Conservation (phyloP, 2,888 invertebrate species). For the Drosophila austrosaltans region DNA sequence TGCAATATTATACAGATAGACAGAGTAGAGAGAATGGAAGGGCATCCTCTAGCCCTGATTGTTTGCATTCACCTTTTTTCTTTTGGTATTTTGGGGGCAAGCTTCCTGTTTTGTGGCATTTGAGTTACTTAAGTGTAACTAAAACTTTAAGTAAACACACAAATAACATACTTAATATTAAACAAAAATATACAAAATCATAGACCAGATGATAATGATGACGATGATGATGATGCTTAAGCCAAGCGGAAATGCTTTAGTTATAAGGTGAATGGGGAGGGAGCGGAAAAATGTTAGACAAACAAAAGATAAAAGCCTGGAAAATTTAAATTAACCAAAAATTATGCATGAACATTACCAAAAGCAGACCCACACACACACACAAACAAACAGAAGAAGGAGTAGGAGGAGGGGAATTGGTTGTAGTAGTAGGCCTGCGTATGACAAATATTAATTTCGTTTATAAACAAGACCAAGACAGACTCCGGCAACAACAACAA, state of each 20-base stretch:
- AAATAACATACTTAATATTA: slow-evolving; percentile 79
- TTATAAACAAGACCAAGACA: slow-evolving; percentile 55
- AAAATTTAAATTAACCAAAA: slow-evolving; percentile 81
- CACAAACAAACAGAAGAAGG: slow-evolving; percentile 6
- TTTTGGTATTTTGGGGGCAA: slow-evolving; percentile 18
- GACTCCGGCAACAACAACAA: neutral
- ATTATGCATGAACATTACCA: slow-evolving; percentile 81
- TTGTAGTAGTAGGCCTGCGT: slow-evolving; percentile 36
- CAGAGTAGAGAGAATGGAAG: neutral
- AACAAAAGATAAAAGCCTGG: slow-evolving; percentile 76
- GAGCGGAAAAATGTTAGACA: slow-evolving; percentile 40
- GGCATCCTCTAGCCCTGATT: slow-evolving; percentile 34
- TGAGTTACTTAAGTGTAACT: slow-evolving; percentile 78
- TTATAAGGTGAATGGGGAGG: neutral
- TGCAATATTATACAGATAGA: slow-evolving; percentile 55
- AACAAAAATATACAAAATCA: slow-evolving; percentile 75
- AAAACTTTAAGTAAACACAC: slow-evolving; percentile 79
- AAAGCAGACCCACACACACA: slow-evolving; percentile 19
- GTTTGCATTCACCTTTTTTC: slow-evolving; percentile 64
- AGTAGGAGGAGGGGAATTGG: neutral
- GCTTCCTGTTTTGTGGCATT: slow-evolving; percentile 68
- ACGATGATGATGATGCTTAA: slow-evolving; percentile 52
- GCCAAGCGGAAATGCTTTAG: slow-evolving; percentile 52
- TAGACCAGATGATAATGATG: slow-evolving; percentile 35
- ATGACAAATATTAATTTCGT: slow-evolving; percentile 79